These are phyloP conservation scores for Zaprionus davidi DNA, from an alignment of 1,140 invertebrate species.

Conservation along the genomic window DNA sequence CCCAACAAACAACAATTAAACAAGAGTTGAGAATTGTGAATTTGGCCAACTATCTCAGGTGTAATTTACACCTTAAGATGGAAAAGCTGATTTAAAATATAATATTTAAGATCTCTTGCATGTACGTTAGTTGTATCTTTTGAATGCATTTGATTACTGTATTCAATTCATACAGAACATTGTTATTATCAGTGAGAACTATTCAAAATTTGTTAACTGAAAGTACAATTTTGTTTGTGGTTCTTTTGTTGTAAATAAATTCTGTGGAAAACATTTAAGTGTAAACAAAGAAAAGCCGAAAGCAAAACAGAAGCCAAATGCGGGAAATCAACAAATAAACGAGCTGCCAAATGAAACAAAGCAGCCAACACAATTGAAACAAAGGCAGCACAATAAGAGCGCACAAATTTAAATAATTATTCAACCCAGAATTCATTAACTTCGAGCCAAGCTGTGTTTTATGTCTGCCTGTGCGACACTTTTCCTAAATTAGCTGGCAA, in stretches of 20 bases:
- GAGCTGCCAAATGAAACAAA: constrained; percentile 16
- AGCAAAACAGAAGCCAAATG: constrained; percentile 20
- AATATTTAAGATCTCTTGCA: background rate
- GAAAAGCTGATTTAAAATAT: no score
- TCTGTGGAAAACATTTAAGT: constrained; percentile 27
- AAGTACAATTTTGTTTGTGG: background rate
- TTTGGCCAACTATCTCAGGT: no score
- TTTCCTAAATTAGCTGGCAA: constrained; percentile 13
- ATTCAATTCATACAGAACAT: background rate
- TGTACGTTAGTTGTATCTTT: background rate
- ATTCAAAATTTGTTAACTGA: constrained; percentile 1
- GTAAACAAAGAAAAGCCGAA: constrained; percentile 26
- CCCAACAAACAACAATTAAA: no score
- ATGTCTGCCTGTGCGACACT: constrained; percentile 14
- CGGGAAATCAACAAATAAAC: constrained; percentile 23
- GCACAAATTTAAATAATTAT: constrained; percentile 43
- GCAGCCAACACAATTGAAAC: constrained; percentile 14
- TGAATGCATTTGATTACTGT: background rate
- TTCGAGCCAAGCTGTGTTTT: constrained; percentile 16
- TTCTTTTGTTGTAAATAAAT: constrained; percentile 18
- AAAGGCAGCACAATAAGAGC: constrained; percentile 23
- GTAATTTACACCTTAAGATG: no score
- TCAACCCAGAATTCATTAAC: constrained; percentile 33
- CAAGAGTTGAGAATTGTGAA: no score
- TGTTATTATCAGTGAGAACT: background rate